Evolutionary conservation across 2,797 vertebrate genomes (phyloP).

Genomic region (Periparus ater): DNA sequence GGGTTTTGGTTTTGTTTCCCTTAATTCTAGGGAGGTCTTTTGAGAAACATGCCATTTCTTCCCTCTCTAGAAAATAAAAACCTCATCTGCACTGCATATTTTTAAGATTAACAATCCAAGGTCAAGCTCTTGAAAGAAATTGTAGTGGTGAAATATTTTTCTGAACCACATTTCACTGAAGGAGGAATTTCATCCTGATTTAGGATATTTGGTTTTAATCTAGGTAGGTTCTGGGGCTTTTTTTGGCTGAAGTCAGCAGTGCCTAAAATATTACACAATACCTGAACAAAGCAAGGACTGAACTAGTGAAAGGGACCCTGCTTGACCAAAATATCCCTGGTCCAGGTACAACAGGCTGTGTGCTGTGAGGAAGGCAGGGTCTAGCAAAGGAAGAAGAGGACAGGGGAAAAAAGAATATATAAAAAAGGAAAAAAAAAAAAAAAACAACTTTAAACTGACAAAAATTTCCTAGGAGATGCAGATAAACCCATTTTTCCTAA

Average conservation of each 20-base stretch:
- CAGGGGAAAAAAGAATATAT: accelerated
- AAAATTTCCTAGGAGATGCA: neutral
- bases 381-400: neutral
- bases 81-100: neutral
- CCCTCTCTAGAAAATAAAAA: neutral
- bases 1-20: neutral
- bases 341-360: neutral
- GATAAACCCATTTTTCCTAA: neutral
- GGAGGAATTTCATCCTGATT: neutral
- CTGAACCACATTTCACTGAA: constrained; percentile 10
- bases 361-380: neutral
- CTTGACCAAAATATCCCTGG: neutral
- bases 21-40: neutral
- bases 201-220: neutral
- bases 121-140: constrained; percentile 20
- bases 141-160: constrained; percentile 2
- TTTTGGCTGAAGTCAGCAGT: neutral
- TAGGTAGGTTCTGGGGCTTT: neutral
- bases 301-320: neutral
- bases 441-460: neutral
- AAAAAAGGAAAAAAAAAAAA: accelerated
- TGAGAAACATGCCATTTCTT: neutral
- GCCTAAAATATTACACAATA: accelerated
- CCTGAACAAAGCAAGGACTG: neutral
- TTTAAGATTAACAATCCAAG: constrained; percentile 20